phyloP scores from a whole-genome alignment of 2,888 invertebrate species.

The Gastracanthus pulcherrimus region DNA sequence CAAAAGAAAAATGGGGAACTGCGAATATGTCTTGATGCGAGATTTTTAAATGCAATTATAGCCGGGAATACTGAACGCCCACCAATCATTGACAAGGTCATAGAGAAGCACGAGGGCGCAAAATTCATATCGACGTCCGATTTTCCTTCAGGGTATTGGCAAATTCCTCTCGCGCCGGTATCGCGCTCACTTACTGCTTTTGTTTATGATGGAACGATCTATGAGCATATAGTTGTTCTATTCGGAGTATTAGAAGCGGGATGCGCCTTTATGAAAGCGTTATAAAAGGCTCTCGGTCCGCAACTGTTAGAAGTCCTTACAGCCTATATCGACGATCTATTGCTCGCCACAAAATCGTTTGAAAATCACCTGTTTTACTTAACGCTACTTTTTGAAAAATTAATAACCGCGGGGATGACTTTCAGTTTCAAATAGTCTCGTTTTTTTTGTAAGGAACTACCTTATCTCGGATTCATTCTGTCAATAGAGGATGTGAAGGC shows the following conservation, averaged over 20 bases:
- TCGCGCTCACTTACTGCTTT: slow-evolving; percentile 30
- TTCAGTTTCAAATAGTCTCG: background rate
- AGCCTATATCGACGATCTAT: slow-evolving; percentile 67
- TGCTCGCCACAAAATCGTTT: slow-evolving; percentile 62
- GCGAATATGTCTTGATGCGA: background rate
- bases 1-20: background rate
- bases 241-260: slow-evolving; percentile 23
- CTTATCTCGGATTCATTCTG: background rate
- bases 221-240: background rate
- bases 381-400: slow-evolving; percentile 53
- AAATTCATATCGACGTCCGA: background rate
- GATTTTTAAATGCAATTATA: background rate
- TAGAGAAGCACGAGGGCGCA: background rate
- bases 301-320: slow-evolving; percentile 60
- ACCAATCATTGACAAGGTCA: background rate
- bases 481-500: background rate
- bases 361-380: slow-evolving; percentile 59
- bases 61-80: background rate
- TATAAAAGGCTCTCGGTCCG: slow-evolving; percentile 55
- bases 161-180: background rate
- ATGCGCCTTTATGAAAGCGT: slow-evolving; percentile 3
- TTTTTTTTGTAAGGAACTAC: background rate
- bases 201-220: background rate
- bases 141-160: background rate
- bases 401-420: background rate